Percentiles rank a stretch among this genome's conserved stretches.
Evolutionary conservation across 1,140 invertebrate genomes (phyloP).

Genomic region (Papilio xuthus): DNA sequence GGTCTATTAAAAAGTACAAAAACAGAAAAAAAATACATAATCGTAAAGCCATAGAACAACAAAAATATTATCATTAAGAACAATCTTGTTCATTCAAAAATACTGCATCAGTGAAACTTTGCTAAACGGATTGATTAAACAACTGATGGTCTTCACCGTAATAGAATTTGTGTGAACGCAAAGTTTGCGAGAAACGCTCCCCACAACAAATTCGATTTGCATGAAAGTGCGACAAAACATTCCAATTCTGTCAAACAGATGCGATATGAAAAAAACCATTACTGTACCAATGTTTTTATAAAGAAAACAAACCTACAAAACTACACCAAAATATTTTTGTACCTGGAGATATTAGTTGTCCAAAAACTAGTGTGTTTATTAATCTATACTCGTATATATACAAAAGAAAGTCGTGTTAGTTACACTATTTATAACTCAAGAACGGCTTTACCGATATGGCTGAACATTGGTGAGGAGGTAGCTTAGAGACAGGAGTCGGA

Average conservation of each 20-base stretch:
- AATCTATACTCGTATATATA: no score
- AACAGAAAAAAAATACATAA: no score
- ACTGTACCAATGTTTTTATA: not conserved
- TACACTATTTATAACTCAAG: no score
- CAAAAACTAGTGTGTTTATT: no score
- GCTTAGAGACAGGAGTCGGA: no score
- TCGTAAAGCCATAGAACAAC: no score
- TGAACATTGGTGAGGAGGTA: no score
- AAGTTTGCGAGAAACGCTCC: not conserved
- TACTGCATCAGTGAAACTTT: not conserved
- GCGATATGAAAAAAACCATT: not conserved
- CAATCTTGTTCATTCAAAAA: not conserved
- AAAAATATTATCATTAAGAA: not conserved
- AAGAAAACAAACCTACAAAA: not conserved
- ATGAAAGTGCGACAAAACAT: conserved; percentile 6
- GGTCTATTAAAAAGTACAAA: no score
- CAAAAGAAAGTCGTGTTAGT: no score
- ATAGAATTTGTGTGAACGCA: not conserved
- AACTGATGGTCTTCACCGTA: not conserved
- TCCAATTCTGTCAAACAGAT: not conserved
- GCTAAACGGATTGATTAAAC: not conserved
- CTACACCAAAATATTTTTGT: no score
- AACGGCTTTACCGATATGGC: no score
- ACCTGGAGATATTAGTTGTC: no score
- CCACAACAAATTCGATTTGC: conserved; percentile 1